These are phyloP conservation scores for Volucella bombylans DNA, from an alignment of 2,888 invertebrate genomes.

Conservation along the genomic window DNA sequence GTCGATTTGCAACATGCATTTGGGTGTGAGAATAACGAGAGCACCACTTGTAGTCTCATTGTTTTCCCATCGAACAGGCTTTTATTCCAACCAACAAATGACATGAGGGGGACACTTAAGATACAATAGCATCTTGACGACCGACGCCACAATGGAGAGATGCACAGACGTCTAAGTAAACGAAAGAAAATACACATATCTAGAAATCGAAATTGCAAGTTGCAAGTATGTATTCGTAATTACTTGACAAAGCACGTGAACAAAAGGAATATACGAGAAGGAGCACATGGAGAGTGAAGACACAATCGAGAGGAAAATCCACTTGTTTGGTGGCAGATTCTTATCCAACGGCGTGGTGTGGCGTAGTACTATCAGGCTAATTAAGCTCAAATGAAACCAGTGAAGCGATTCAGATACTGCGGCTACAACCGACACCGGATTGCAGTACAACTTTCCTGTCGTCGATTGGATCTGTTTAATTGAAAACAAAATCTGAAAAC, in stretches of 20 bases:
- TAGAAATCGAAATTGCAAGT: background rate
- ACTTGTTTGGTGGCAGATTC: slow-evolving; percentile 25
- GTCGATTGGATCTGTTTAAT: slow-evolving; percentile 16
- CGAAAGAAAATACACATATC: slow-evolving; percentile 5
- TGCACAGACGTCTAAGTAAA: slow-evolving; percentile 34
- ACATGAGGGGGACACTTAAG: slow-evolving; percentile 44
- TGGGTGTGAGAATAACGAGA: slow-evolving; percentile 54
- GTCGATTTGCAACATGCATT: slow-evolving; percentile 37
- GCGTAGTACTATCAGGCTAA: background rate
- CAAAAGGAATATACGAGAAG: background rate
- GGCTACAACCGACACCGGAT: background rate
- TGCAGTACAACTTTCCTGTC: slow-evolving; percentile 50
- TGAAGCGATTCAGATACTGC: background rate
- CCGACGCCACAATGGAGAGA: slow-evolving; percentile 29
- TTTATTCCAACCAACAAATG: slow-evolving; percentile 59
- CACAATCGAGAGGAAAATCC: slow-evolving; percentile 45
- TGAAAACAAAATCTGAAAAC: slow-evolving; percentile 55
- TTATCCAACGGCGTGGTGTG: slow-evolving; percentile 17
- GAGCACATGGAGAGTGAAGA: slow-evolving; percentile 1
- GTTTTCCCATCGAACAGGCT: slow-evolving; percentile 39
- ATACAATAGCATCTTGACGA: slow-evolving; percentile 10
- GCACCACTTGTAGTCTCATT: slow-evolving; percentile 49
- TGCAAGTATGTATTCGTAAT: slow-evolving; percentile 29
- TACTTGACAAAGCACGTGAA: slow-evolving; percentile 17
- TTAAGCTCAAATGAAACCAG: slow-evolving; percentile 28